Base-by-base conservation (phyloP, 2,888 invertebrate genomes). In the Machimus atricapillus region DNA sequence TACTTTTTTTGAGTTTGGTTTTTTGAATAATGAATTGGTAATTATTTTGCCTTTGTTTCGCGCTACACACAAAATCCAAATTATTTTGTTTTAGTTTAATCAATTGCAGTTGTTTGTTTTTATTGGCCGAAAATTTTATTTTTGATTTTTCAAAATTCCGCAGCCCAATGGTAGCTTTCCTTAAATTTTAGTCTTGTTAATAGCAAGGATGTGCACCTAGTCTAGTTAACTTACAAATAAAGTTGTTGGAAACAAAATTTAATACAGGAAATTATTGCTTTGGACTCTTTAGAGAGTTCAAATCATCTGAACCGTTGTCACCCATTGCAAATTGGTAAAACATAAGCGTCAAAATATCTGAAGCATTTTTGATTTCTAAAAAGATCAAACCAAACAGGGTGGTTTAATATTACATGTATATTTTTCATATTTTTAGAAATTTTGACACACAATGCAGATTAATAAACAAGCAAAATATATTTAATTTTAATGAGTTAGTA, bases 21-120 rank as follows among this genome's bases (percentile, higher is more conserved):
- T 87, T 27, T 87, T 74, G 19, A 14, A 9, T 74, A 74, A 9
- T 31, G 37, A 73, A 74, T 87, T 87, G 79, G 56, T 76, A 40
- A 19, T 58, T 86, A 40, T 40, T 14, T 56, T 43, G 52, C 52
- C 27, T 66, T 16, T n/a, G 31, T 85, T 85, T 19, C 74, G 85
- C 85, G 40, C 74, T 66, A 85, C 27, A 85, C 85, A 85, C 85
- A 85, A 74, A 43, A 85, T 85, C 74, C 73, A 85, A 85, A 85
- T 85, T 85, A 23, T 86, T 86, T 19, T 14, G 4, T 46, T 79
- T 86, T 37, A 12, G 43, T 83, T 52, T 34, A 9, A 34, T 81
- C 31, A 34, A 43, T 37, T 56, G 56, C 81, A 81, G 31, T 34
- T 56, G n/a, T 46, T 66, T 58, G 16, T 83, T 16, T 83, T 58